phyloP scores from a whole-genome alignment of 2,888 invertebrate genomes.

The Oligia fasciuncula region DNA sequence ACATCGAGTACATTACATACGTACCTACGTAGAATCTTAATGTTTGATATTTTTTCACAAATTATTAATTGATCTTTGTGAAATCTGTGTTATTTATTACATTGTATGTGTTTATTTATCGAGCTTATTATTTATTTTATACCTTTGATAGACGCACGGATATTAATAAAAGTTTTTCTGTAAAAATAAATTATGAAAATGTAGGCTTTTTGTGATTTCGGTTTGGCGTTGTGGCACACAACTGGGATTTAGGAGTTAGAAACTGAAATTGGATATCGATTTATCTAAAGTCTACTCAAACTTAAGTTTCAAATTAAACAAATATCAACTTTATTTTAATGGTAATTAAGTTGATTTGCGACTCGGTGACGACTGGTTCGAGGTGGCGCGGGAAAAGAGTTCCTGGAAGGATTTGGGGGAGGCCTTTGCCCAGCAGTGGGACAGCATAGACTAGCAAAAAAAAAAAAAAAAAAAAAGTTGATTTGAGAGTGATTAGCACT shows the following conservation, averaged over 20 bases:
- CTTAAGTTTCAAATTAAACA: too few relatives aligned
- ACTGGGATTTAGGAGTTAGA: not conserved
- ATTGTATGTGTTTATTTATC: slow-evolving; percentile 18
- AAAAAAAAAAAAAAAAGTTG: too few relatives aligned
- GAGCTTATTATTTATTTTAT: slow-evolving; percentile 21
- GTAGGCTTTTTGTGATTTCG: not conserved
- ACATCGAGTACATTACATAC: slow-evolving; percentile 1
- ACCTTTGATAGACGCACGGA: not conserved
- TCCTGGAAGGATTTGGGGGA: too few relatives aligned
- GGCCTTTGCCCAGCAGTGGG: too few relatives aligned
- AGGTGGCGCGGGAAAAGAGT: too few relatives aligned
- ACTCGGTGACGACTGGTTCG: too few relatives aligned
- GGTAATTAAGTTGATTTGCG: too few relatives aligned
- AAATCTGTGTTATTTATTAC: slow-evolving; percentile 27
- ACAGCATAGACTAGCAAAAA: too few relatives aligned
- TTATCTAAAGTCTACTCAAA: too few relatives aligned
- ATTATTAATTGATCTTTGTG: slow-evolving; percentile 24
- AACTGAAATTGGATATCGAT: not conserved
- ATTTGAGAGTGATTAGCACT: too few relatives aligned
- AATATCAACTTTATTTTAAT: too few relatives aligned
- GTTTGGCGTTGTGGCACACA: not conserved
- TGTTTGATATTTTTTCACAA: slow-evolving; percentile 2
- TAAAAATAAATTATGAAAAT: not conserved
- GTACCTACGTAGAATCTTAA: slow-evolving; percentile 1
- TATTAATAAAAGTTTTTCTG: not conserved